Conservation (phyloP, 2,113 vertebrate species). For the Atherinomorus stipes region DNA sequence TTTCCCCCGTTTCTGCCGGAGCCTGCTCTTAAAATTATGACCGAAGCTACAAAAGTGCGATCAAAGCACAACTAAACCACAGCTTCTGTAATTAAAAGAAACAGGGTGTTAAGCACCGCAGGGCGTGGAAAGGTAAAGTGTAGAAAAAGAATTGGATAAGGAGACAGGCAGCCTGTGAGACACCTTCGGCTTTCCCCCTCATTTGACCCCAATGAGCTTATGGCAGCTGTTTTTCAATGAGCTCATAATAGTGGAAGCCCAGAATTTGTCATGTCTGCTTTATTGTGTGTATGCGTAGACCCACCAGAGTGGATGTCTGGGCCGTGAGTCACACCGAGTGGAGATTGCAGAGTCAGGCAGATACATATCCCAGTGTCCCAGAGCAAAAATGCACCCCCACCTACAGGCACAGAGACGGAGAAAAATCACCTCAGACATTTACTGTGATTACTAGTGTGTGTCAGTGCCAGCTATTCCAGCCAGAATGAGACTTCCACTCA, state of each 20-base stretch:
- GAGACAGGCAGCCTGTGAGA: constrained; percentile 19
- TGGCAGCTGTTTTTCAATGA: constrained; percentile 76
- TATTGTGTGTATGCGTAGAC: constrained; percentile 36
- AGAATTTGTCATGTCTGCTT: constrained; percentile 66
- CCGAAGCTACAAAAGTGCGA: not conserved
- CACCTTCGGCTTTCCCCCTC: constrained; percentile 44
- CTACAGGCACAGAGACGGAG: not conserved
- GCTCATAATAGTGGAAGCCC: constrained; percentile 73
- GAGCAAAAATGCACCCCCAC: constrained; percentile 42
- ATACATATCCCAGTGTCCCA: constrained; percentile 59
- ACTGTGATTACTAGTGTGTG: not conserved
- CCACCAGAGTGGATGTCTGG: constrained; percentile 60
- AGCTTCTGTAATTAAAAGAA: not conserved
- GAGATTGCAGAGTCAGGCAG: constrained; percentile 74
- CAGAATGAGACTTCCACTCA: not conserved
- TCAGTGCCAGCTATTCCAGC: not conserved
- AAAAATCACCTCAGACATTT: constrained; percentile 27
- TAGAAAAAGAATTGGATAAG: constrained; percentile 30
- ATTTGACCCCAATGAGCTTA: constrained; percentile 54
- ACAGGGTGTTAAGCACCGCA: not conserved
- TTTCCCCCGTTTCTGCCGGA: too few species aligned
- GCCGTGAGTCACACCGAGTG: constrained; percentile 62
- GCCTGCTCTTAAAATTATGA: not conserved
- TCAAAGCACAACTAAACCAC: not conserved
- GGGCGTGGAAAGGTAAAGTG: not conserved